These are phyloP conservation scores for Ditula angustiorana DNA, from an alignment of 2,888 invertebrate genomes.

Conservation along the genomic window DNA sequence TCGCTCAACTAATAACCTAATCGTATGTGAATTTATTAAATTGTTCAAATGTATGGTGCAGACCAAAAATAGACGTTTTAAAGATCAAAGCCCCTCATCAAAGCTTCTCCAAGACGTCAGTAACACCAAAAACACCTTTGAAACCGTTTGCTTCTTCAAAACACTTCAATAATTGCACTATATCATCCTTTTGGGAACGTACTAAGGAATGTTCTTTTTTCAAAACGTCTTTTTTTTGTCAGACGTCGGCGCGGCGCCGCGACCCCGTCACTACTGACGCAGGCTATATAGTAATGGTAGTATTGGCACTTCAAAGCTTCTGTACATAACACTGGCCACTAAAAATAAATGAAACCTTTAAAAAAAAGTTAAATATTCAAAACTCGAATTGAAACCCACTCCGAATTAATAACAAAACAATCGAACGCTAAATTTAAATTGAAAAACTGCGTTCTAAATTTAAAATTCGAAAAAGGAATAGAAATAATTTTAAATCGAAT, in stretches of 20 bases:
- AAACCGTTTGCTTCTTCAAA: constrained; percentile 46
- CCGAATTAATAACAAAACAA: not conserved
- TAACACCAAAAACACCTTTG: constrained; percentile 29
- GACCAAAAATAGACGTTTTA: constrained; percentile 65
- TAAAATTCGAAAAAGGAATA: constrained; percentile 17
- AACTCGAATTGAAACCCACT: constrained; percentile 20
- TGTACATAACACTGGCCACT: constrained; percentile 43
- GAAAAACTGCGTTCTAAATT: not conserved
- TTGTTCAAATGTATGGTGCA: constrained; percentile 54
- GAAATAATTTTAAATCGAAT: constrained; percentile 38
- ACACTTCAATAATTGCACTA: constrained; percentile 54
- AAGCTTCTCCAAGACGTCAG: constrained; percentile 45
- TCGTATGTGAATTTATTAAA: constrained; percentile 50
- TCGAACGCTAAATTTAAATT: not conserved
- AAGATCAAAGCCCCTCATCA: constrained; percentile 64
- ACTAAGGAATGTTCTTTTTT: constrained; percentile 50
- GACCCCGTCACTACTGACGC: constrained; percentile 71
- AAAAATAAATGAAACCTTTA: constrained; percentile 27
- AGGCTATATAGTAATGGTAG: constrained; percentile 58
- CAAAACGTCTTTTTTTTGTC: constrained; percentile 57
- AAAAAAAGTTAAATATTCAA: constrained; percentile 30
- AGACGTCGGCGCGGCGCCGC: constrained; percentile 74
- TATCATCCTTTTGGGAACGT: constrained; percentile 56
- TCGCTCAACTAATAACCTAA: constrained; percentile 41
- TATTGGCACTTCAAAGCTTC: constrained; percentile 63